A percentile compares a stretch with the other conserved stretches of the same genome.
phyloP scores from a whole-genome alignment of 2,888 invertebrate genomes.

The Tipula vernalis region DNA sequence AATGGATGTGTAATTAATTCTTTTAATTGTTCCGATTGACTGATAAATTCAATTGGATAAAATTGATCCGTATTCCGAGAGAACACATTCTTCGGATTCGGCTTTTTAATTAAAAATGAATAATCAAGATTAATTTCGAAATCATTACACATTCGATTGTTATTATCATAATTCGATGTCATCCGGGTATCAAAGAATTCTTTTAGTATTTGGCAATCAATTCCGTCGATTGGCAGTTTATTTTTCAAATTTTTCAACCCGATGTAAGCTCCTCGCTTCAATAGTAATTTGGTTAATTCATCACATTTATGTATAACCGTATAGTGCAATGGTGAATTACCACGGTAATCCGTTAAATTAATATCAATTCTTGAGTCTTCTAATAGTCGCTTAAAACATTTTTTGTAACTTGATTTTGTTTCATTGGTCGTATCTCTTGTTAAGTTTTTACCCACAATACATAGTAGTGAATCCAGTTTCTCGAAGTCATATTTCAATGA shows the following conservation, averaged over 20 bases:
- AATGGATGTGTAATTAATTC: slow-evolving; percentile 65
- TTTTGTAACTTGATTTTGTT: slow-evolving; percentile 30
- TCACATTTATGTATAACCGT: slow-evolving; percentile 57
- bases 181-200: slow-evolving; percentile 63
- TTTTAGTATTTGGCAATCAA: slow-evolving; percentile 55
- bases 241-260: slow-evolving; percentile 52
- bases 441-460: slow-evolving; percentile 42
- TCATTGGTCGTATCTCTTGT: slow-evolving; percentile 24
- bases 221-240: slow-evolving; percentile 57
- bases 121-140: slow-evolving; percentile 65
- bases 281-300: slow-evolving; percentile 46
- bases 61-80: slow-evolving; percentile 48
- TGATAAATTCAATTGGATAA: slow-evolving; percentile 59
- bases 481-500: neutral
- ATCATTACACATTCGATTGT: slow-evolving; percentile 43
- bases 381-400: slow-evolving; percentile 49
- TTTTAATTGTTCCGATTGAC: slow-evolving; percentile 50
- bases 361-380: slow-evolving; percentile 45
- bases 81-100: slow-evolving; percentile 31
- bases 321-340: slow-evolving; percentile 61
- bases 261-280: slow-evolving; percentile 60
- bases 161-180: slow-evolving; percentile 47
- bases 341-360: slow-evolving; percentile 47
- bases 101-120: slow-evolving; percentile 45
- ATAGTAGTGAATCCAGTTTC: slow-evolving; percentile 39